Percentiles rank a stretch among this genome's conserved stretches.
Evolutionary conservation across 2,113 vertebrate species (phyloP).

Genomic region (Sclerurus mexicanus): DNA sequence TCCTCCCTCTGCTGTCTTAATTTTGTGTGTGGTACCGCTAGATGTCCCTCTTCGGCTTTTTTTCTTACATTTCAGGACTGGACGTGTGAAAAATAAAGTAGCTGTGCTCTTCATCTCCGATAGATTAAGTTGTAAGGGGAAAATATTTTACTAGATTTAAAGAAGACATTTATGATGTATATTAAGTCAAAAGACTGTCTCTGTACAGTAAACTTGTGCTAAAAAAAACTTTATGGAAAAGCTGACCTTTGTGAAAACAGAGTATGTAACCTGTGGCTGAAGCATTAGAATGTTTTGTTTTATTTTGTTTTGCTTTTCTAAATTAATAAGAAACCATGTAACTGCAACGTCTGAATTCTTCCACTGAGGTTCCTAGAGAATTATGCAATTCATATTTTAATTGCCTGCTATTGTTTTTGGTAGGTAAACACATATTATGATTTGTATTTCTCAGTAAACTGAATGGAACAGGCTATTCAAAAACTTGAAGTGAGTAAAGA

Average conservation of each 20-base stretch:
- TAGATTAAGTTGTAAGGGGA: neutral
- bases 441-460: neutral
- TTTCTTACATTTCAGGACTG: conserved; percentile 38
- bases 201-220: neutral
- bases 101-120: neutral
- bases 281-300: neutral
- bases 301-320: neutral
- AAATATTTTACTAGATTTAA: conserved; percentile 15
- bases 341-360: neutral
- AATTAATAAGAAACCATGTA: neutral
- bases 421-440: neutral
- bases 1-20: neutral
- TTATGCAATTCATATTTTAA: neutral
- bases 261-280: neutral
- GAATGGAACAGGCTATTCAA: neutral
- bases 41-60: conserved; percentile 80
- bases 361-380: neutral
- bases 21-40: conserved; percentile 66
- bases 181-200: neutral
- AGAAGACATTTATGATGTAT: neutral
- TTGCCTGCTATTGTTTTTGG: neutral
- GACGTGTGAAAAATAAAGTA: neutral
- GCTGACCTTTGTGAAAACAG: neutral
- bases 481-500: neutral
- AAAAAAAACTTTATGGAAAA: neutral